A percentile compares a stretch with the other conserved stretches of the same genome.
phyloP scores from a whole-genome alignment of 1,140 invertebrate genomes.

The Neomicropteryx cornuta region DNA sequence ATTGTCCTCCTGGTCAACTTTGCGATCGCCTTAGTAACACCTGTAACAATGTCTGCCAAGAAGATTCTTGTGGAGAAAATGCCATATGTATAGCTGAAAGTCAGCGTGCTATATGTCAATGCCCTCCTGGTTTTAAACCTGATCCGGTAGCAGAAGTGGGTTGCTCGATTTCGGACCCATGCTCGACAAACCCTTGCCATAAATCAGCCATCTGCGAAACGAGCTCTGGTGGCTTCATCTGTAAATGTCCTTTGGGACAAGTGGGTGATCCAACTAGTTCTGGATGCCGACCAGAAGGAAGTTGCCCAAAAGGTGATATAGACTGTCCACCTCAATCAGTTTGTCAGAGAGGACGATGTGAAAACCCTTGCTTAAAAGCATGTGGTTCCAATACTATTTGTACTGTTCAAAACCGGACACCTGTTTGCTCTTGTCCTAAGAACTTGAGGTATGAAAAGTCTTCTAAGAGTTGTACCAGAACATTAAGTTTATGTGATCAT shows the following conservation, averaged over 20 bases:
- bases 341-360: conserved; percentile 59
- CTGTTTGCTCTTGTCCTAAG: conserved; percentile 62
- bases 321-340: conserved; percentile 65
- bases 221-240: conserved; percentile 49
- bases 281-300: conserved; percentile 66
- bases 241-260: conserved; percentile 62
- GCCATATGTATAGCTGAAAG: conserved; percentile 80
- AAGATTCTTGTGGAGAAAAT: conserved; percentile 74
- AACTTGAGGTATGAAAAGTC: conserved; percentile 55
- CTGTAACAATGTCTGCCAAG: conserved; percentile 70
- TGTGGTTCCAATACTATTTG: conserved; percentile 72
- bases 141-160: conserved; percentile 73
- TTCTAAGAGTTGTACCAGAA: conserved; percentile 61
- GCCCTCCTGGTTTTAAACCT: conserved; percentile 66
- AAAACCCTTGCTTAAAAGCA: conserved; percentile 65
- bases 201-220: conserved; percentile 65
- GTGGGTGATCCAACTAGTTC: conserved; percentile 63
- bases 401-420: conserved; percentile 58
- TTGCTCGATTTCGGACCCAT: conserved; percentile 55
- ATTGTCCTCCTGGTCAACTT: conserved; percentile 64
- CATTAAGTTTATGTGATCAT: conserved; percentile 47
- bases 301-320: conserved; percentile 52
- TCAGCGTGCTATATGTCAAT: conserved; percentile 70
- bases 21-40: conserved; percentile 73
- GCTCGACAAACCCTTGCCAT: conserved; percentile 72